Evolutionary conservation across 2,113 vertebrate species (phyloP).

Genomic region (Nyctibius bracteatus): DNA sequence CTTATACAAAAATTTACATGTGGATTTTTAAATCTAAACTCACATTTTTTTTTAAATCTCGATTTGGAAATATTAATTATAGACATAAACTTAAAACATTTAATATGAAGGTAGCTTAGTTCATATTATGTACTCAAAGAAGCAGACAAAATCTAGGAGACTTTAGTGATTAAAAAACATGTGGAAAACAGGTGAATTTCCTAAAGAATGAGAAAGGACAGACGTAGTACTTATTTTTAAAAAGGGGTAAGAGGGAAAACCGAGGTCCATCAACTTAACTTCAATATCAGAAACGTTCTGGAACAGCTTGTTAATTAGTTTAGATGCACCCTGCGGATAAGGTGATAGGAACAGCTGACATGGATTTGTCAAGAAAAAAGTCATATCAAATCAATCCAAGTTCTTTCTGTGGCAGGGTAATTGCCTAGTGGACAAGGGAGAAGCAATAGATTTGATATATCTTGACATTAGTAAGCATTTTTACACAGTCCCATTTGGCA

Average conservation of each 20-base stretch:
- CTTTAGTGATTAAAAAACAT: neutral
- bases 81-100: neutral
- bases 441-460: slow-evolving; percentile 33
- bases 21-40: neutral
- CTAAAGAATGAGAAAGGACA: neutral
- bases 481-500: slow-evolving; percentile 32
- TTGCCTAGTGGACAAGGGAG: slow-evolving; percentile 37
- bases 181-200: neutral
- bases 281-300: slow-evolving; percentile 1
- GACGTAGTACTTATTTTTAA: neutral
- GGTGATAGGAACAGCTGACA: slow-evolving; percentile 32
- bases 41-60: neutral
- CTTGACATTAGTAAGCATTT: slow-evolving; percentile 39
- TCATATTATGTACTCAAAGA: neutral
- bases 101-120: neutral
- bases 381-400: slow-evolving; percentile 41
- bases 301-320: slow-evolving; percentile 53
- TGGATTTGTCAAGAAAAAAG: slow-evolving; percentile 24
- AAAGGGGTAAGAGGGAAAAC: neutral
- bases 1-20: neutral
- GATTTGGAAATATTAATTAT: neutral
- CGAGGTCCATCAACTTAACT: neutral
- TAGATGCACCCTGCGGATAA: neutral
- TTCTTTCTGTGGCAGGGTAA: slow-evolving; percentile 7
- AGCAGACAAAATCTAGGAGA: neutral